phyloP scores from a whole-genome alignment of 2,113 vertebrate species.

The Cryptomyrus ogoouensis region DNA sequence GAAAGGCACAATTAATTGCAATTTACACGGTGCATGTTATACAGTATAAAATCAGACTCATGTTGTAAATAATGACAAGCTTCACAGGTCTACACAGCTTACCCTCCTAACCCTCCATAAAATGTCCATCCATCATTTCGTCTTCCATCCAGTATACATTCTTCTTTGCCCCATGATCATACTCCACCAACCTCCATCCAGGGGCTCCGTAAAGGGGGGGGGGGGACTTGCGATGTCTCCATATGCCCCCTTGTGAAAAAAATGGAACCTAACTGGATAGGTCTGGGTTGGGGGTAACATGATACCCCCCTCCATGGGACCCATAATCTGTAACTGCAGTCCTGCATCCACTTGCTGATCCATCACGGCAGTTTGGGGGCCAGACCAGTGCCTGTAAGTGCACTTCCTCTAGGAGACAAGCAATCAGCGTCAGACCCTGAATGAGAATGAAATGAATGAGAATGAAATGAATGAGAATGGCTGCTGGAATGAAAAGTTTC shows the following conservation, averaged over 20 bases:
- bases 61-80: neutral
- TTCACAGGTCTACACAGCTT: neutral
- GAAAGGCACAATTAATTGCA: neutral
- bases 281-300: neutral
- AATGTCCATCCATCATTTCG: neutral
- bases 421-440: constrained; percentile 1
- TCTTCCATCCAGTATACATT: neutral
- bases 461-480: neutral
- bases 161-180: neutral
- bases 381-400: constrained; percentile 16
- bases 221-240: too few relatives aligned
- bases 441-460: neutral
- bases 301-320: neutral
- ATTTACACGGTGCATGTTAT: neutral
- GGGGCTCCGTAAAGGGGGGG: too few relatives aligned
- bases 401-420: constrained; percentile 26
- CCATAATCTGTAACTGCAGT: neutral
- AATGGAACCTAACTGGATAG: neutral
- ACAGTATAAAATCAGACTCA: neutral
- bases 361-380: neutral
- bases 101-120: neutral
- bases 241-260: too few relatives aligned
- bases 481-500: constrained; percentile 16
- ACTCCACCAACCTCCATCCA: neutral
- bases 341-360: neutral